Evolutionary conservation across 2,797 vertebrate species (phyloP), one percentile per base, ranked within the genome.

Genomic region (Apogon hyalosoma): DNA sequence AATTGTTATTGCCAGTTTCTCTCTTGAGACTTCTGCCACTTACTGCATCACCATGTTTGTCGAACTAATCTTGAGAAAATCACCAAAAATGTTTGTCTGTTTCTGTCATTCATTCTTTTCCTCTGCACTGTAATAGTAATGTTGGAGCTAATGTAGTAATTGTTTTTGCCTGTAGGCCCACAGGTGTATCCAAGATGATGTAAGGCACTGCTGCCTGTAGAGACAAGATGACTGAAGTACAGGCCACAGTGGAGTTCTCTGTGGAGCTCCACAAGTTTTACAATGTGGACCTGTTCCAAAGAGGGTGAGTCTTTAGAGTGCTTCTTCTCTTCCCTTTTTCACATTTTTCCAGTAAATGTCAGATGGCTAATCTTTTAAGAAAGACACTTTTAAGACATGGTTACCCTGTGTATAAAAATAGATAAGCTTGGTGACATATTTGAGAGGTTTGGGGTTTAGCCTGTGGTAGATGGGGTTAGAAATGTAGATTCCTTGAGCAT

Each of bases 261-360:
- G 95, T 99, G 92, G 98, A 99, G 91, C 96, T 99, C 88, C 97
- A 98, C 94, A 99, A 99, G 91, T 99, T 99, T 93, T 99, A 98
- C 93, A 99, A 99, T 82, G 98, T 99, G 90, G 98, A 99, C 94
- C 95, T 99, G 75, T 99, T 99, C 93, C 98, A 99, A 89, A 95
- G 98, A 95, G 98, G 98, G 98, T 98, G 80, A 92, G 96, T 84
- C 51, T 42, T 31, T 33, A 33, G 3, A 38, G 31, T 56, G 39
- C 50, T 21, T 28, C 6, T 31, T 43, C 9, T 43, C 2, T 24
- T 31, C 24, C 4, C 31, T 60, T 58, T 39, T 28, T 58, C 7
- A 18, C 2, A 15, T 5, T 3, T 69, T 65, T 63, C 21, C 8
- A 36, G 28, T 43, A 48, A 8, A 11, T 24, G 10, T 21, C 14